Percentiles rank a stretch among this genome's conserved stretches.
Conservation (phyloP, 1,140 invertebrate genomes). For the Lepidurus packardi region DNA sequence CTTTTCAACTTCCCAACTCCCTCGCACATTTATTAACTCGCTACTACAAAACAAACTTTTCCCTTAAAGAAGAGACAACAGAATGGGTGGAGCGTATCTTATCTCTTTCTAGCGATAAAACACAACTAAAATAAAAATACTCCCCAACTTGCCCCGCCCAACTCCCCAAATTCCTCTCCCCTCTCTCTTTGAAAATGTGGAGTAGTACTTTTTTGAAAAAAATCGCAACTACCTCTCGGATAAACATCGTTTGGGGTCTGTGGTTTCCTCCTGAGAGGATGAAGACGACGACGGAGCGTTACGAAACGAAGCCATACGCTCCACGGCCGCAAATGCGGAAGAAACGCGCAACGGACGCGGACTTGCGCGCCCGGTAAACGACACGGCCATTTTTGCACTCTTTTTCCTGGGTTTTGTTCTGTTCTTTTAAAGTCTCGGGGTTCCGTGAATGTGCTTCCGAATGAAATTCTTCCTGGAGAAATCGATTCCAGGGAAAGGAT, state of each 20-base stretch:
- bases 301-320: constrained; percentile 1
- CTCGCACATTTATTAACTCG: not conserved
- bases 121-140: not conserved
- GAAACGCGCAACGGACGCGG: constrained; percentile 13
- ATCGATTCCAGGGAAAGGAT: constrained; percentile 18
- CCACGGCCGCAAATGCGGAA: constrained; percentile 1
- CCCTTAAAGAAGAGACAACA: not conserved
- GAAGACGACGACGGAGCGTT: constrained; percentile 1
- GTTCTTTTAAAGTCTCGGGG: not conserved
- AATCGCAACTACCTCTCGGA: not conserved
- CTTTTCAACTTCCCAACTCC: not conserved
- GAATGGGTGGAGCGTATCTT: not conserved
- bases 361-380: not conserved
- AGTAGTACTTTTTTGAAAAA: too few species aligned
- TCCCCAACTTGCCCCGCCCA: not conserved
- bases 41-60: not conserved
- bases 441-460: not conserved
- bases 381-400: constrained; percentile 1
- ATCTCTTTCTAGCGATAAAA: not conserved
- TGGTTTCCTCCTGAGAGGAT: constrained; percentile 5
- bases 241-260: not conserved
- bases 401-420: not conserved
- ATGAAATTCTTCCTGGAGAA: not conserved
- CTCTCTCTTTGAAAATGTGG: too few species aligned
- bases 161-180: too few species aligned